Conservation (phyloP, 2,113 vertebrate species). For the Pelmatolapia mariae region DNA sequence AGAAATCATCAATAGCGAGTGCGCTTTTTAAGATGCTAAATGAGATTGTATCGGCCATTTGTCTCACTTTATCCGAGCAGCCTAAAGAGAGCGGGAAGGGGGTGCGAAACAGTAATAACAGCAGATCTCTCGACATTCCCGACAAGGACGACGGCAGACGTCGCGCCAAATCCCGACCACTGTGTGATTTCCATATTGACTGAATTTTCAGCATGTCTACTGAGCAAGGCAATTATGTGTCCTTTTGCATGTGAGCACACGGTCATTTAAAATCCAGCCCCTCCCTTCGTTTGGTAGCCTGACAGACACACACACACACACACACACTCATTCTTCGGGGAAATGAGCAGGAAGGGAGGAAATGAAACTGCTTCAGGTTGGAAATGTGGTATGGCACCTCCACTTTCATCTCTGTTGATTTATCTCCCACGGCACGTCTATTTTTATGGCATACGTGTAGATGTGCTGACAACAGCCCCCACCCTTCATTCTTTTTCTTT, state of each 20-base stretch:
- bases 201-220: background rate
- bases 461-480: constrained; percentile 32
- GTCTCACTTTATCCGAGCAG: background rate
- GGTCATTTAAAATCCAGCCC: background rate
- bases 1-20: background rate
- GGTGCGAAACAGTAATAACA: background rate
- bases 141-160: background rate
- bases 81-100: background rate
- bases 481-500: background rate
- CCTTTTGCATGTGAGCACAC: background rate
- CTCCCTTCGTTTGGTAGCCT: background rate
- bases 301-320: background rate
- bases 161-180: background rate
- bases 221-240: constrained; percentile 27
- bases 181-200: constrained; percentile 18
- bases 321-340: background rate
- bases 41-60: background rate
- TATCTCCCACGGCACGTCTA: constrained; percentile 9
- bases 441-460: constrained; percentile 10
- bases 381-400: background rate
- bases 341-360: constrained; percentile 25
- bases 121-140: background rate
- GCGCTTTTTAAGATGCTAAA: constrained; percentile 16
- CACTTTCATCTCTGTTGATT: constrained; percentile 41
- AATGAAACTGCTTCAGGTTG: constrained; percentile 19